phyloP scores from a whole-genome alignment of 2,888 invertebrate species.

The Terebella lapidaria region DNA sequence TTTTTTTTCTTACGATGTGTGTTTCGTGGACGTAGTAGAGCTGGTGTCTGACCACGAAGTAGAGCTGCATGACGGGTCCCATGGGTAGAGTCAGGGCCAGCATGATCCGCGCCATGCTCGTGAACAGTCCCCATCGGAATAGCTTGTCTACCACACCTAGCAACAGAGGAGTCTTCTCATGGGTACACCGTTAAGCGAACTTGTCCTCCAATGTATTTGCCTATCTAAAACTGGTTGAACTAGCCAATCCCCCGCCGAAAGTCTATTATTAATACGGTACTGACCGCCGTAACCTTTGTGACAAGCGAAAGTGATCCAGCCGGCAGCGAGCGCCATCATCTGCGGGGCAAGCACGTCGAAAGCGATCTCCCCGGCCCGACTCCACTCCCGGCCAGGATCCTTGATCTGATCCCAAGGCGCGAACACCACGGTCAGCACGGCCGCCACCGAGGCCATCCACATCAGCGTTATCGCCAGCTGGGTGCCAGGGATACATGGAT shows the following conservation, averaged over 20 bases:
- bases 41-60: not conserved
- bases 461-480: not conserved
- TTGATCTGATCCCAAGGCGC: not conserved
- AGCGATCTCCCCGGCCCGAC: not conserved
- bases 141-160: not conserved
- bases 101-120: not conserved
- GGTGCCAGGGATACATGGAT: not conserved
- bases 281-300: not conserved
- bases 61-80: not conserved
- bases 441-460: not conserved
- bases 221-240: too few species aligned
- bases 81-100: not conserved
- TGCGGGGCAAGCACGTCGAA: not conserved
- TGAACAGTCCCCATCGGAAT: not conserved
- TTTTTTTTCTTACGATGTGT: not conserved
- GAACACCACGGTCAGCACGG: not conserved
- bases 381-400: not conserved
- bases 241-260: too few species aligned
- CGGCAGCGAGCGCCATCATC: not conserved
- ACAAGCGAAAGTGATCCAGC: not conserved
- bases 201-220: too few species aligned
- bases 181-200: too few species aligned
- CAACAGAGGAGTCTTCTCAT: too few species aligned
- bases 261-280: too few species aligned
- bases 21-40: not conserved